These are phyloP conservation scores for Actinia tenebrosa DNA, from an alignment of 64 coral and sea anemone species.

Conservation along the genomic window DNA sequence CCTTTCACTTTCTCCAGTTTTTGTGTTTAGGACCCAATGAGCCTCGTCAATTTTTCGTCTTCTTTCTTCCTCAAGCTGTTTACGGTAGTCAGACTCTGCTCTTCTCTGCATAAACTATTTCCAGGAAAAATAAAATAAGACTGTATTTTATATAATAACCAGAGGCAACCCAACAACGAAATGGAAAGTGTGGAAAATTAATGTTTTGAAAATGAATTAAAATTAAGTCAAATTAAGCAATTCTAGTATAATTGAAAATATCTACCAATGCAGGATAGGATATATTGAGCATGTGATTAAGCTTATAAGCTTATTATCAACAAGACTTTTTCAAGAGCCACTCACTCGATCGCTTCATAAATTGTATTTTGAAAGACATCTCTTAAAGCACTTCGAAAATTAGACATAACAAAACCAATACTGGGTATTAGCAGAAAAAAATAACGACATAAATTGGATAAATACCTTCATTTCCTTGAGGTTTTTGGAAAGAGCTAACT, in stretches of 20 bases:
- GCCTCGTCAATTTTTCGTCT: slow-evolving; percentile 55
- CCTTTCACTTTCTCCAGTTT: slow-evolving; percentile 35
- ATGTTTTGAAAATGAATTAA: no score
- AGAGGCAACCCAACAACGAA: background rate
- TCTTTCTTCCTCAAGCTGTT: slow-evolving; percentile 66
- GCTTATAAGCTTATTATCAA: no score
- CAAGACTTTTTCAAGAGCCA: no score
- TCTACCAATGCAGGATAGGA: no score
- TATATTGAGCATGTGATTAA: no score
- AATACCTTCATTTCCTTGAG: slow-evolving; percentile 79
- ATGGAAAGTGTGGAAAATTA: no score
- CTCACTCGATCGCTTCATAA: no score
- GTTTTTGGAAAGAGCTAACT: slow-evolving; percentile 71
- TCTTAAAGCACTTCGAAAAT: background rate
- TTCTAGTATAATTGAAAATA: no score
- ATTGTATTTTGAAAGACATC: no score
- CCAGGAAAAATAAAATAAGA: background rate
- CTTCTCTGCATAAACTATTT: slow-evolving; percentile 77
- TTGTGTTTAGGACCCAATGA: slow-evolving; percentile 59
- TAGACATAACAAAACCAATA: background rate
- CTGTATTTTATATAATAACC: background rate
- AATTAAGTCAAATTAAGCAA: no score
- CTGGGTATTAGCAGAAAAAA: background rate
- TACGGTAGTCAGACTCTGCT: slow-evolving; percentile 61
- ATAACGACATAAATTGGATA: background rate